phyloP scores from a whole-genome alignment of 2,113 vertebrate genomes.

The Entelurus aequoreus region DNA sequence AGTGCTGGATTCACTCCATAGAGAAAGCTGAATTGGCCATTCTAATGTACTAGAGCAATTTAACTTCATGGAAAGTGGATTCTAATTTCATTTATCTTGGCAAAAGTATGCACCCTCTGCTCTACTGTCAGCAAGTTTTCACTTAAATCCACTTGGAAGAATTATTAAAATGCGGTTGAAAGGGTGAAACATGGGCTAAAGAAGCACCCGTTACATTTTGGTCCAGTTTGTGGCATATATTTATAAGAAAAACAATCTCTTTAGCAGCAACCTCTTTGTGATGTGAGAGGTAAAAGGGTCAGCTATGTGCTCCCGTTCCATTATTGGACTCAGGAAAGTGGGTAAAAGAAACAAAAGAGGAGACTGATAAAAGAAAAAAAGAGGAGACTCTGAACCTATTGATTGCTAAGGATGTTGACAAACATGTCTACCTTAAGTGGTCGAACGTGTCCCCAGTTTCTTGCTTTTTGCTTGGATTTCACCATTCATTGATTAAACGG shows the following conservation, averaged over 20 bases:
- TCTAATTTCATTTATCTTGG: not conserved
- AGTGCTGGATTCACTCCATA: not conserved
- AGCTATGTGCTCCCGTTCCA: constrained; percentile 44
- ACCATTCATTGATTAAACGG: not conserved
- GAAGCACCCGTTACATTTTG: not conserved
- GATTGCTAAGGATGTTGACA: constrained; percentile 38
- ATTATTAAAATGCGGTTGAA: not conserved
- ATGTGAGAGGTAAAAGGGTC: constrained; percentile 27
- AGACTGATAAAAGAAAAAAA: constrained; percentile 43
- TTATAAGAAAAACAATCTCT: not conserved
- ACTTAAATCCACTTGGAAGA: constrained; percentile 1
- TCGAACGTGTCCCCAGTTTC: not conserved
- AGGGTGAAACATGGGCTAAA: not conserved
- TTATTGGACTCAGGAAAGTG: constrained; percentile 50
- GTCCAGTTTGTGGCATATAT: not conserved
- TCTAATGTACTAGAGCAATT: not conserved
- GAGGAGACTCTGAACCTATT: constrained; percentile 52
- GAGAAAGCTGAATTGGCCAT: not conserved
- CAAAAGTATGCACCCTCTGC: not conserved
- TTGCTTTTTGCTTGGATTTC: not conserved
- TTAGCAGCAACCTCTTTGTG: not conserved
- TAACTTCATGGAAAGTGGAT: not conserved
- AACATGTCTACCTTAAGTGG: constrained; percentile 12
- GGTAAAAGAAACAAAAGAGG: constrained; percentile 44
- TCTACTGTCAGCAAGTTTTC: not conserved